phyloP scores from a whole-genome alignment of 2,888 invertebrate genomes.

The Apantesis nais region DNA sequence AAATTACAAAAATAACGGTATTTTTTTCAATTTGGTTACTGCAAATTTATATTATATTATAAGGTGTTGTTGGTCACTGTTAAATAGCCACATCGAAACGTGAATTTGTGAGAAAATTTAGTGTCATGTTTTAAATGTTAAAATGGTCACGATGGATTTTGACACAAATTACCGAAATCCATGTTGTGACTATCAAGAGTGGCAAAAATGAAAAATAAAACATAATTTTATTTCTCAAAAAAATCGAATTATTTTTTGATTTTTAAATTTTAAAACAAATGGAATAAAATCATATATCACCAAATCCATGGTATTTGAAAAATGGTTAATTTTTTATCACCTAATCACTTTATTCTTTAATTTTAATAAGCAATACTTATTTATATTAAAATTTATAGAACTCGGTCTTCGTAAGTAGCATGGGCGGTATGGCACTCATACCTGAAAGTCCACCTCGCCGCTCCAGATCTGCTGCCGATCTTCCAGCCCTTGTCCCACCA shows the following conservation, averaged over 20 bases:
- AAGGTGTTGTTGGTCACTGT: neutral
- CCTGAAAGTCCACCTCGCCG: slow-evolving; percentile 90
- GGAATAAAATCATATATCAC: neutral
- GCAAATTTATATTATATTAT: neutral
- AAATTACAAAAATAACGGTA: neutral
- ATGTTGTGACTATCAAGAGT: too few relatives aligned
- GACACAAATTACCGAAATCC: too few relatives aligned
- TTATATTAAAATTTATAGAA: slow-evolving; percentile 83
- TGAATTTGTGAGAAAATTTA: neutral
- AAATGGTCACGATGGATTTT: too few relatives aligned
- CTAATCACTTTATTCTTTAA: neutral
- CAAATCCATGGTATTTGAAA: neutral
- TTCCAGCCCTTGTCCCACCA: slow-evolving; percentile 89
- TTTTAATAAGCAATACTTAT: neutral
- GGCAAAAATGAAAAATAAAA: too few relatives aligned
- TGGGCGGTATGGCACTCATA: slow-evolving; percentile 88
- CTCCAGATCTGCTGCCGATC: slow-evolving; percentile 93
- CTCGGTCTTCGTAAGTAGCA: slow-evolving; percentile 93
- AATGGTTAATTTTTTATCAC: neutral
- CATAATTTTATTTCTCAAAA: too few relatives aligned
- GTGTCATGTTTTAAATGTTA: too few relatives aligned
- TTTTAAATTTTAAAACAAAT: too few relatives aligned
- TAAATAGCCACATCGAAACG: neutral
- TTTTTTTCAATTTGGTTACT: neutral
- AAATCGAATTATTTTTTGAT: too few relatives aligned